These are phyloP conservation scores for Euphydryas editha DNA, from an alignment of 2,888 invertebrate species.

Conservation along the genomic window DNA sequence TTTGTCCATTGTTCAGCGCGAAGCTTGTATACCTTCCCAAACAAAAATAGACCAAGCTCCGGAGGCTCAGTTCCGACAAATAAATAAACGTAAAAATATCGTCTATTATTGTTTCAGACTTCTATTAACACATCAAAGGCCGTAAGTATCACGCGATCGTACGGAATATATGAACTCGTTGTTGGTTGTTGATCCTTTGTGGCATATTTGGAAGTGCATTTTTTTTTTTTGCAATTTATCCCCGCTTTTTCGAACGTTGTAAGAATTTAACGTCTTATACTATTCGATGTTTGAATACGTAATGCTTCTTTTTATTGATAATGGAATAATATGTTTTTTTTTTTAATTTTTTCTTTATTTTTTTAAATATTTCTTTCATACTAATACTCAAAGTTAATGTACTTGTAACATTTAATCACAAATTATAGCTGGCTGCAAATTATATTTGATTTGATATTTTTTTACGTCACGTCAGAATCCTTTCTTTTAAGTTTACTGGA, in stretches of 20 bases:
- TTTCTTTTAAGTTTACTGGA: no score
- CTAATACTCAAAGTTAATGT: no score
- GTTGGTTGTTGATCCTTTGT: not conserved
- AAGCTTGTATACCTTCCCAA: constrained; percentile 4
- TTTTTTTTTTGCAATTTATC: not conserved
- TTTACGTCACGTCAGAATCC: no score
- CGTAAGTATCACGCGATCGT: constrained; percentile 35
- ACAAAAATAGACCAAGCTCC: constrained; percentile 1
- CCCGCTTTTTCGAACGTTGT: not conserved
- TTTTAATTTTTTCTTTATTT: not conserved
- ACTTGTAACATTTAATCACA: no score
- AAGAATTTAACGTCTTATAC: not conserved
- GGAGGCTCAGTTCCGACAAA: not conserved
- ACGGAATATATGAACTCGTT: constrained; percentile 12
- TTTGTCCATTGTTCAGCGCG: constrained; percentile 6
- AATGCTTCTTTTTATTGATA: not conserved
- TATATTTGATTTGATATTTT: no score
- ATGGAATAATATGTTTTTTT: not conserved
- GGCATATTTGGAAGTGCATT: not conserved
- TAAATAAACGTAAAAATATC: constrained; percentile 9
- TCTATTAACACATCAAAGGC: constrained; percentile 41
- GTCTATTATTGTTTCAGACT: constrained; percentile 38
- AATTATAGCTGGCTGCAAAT: no score
- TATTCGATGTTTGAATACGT: not conserved
- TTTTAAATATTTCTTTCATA: no score